These are phyloP conservation scores for Caenorhabditis panamensis DNA, from an alignment of 2,888 invertebrate genomes.

Conservation along the genomic window DNA sequence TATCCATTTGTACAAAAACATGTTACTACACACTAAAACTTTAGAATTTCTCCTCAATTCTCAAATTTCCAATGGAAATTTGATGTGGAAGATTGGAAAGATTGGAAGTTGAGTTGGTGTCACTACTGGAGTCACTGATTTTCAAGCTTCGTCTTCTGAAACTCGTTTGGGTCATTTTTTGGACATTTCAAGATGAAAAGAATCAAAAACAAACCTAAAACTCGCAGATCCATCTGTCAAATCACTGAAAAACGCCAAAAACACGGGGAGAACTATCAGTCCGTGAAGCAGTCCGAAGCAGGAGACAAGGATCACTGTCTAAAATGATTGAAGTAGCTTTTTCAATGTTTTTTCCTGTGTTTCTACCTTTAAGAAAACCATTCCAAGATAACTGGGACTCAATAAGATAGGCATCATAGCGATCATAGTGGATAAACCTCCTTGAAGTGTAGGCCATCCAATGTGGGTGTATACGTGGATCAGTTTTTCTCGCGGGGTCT, in stretches of 20 bases:
- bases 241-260: slow-evolving; percentile 62
- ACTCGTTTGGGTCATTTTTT: neutral
- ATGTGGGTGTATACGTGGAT: slow-evolving; percentile 67
- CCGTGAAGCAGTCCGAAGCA: slow-evolving; percentile 73
- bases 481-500: slow-evolving; percentile 66
- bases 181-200: no score
- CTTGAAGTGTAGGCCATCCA: slow-evolving; percentile 76
- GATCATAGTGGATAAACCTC: slow-evolving; percentile 68
- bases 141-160: neutral
- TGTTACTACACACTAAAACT: no score
- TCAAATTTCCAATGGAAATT: neutral
- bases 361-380: slow-evolving; percentile 70
- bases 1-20: no score
- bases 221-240: neutral
- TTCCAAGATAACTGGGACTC: slow-evolving; percentile 66
- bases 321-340: slow-evolving; percentile 1
- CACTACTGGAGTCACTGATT: neutral
- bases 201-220: neutral
- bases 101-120: no score
- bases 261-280: slow-evolving; percentile 70
- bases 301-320: slow-evolving; percentile 71
- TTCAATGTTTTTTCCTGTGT: neutral
- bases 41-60: neutral
- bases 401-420: slow-evolving; percentile 71
- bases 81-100: neutral